Conservation (phyloP, 2,797 vertebrate genomes). For the Austrolebias charrua region DNA sequence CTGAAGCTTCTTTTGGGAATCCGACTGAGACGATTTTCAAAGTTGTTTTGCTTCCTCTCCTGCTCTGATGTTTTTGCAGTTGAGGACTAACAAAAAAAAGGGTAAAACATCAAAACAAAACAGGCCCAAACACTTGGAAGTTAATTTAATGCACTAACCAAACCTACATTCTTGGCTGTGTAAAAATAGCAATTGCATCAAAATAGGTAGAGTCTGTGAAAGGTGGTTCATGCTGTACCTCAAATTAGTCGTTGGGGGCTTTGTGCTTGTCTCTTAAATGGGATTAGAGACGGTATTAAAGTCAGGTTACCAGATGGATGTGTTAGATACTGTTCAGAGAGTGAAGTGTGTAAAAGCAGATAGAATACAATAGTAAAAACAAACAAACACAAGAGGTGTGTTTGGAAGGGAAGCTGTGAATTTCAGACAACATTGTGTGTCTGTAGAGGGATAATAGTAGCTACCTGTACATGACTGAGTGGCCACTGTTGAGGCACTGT, state of each 20-base stretch:
- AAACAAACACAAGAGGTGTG: constrained; percentile 31
- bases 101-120: background rate
- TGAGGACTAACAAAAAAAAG: background rate
- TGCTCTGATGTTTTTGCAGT: constrained; percentile 17
- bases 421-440: constrained; percentile 1
- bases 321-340: constrained; percentile 34
- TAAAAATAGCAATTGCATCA: constrained; percentile 7
- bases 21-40: background rate
- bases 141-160: background rate
- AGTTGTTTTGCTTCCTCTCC: constrained; percentile 11
- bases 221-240: constrained; percentile 3
- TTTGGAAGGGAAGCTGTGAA: constrained; percentile 7
- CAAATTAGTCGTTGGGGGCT: background rate
- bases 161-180: background rate
- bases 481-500: background rate
- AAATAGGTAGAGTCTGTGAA: constrained; percentile 1
- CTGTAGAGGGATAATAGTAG: background rate
- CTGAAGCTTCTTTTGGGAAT: constrained; percentile 5
- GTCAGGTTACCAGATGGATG: constrained; percentile 22
- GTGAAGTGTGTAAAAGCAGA: constrained; percentile 18
- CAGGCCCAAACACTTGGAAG: background rate
- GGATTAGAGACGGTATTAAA: constrained; percentile 13
- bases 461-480: background rate
- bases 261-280: constrained; percentile 26
- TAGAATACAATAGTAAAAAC: constrained; percentile 42